Base-by-base conservation (phyloP, 2,113 vertebrate genomes). In the human region DNA sequence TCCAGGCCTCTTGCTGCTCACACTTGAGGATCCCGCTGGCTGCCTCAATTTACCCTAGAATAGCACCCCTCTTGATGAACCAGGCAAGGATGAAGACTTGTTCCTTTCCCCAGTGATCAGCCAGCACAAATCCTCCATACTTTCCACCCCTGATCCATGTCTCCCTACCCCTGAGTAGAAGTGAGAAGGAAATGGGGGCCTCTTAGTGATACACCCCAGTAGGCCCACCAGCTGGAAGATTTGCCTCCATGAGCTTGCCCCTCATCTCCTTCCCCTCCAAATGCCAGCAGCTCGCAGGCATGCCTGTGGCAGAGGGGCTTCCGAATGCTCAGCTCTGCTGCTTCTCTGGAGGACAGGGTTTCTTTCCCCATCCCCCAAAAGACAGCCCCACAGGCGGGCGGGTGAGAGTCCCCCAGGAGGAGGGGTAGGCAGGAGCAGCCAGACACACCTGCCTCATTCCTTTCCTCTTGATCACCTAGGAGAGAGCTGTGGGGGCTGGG, bases 381-480 rank as follows among this genome's bases (percentile, higher is more conserved):
- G 81, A 79, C 38, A 95, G 93, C 61, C 79, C 82, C 52, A 73
- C 7, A 45, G 90, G 93, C 90, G 12, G 96, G 94, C 82, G 1
- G 32, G 52, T 76, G 52, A 87, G 96, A 95, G 97, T 97, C 96
- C 97, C 95, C 50, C 12, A 17, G 83, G 87, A 96, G 97, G 97
- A 94, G 97, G 96, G 95, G 89, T 96, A 87, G 94, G 95, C 95
- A 48, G 96, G 96, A 98, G 93, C 95, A 93, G 95, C 76, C 95
- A 97, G 98, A 98, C 98, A 98, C 97, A 98, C 98, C 98, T 98
- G 96, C 96, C 95, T 98, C 98, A 98, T 98, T 98, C 98, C 98
- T 97, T 98, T 97, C 98, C 95, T 98, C 97, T 98, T 97, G 98
- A 95, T 98, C 98, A 98, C 91, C 48, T 59, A 12, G 78, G 95